A percentile compares a stretch with the other conserved stretches of the same genome.
Evolutionary conservation across 2,888 invertebrate genomes (phyloP).

Genomic region (Lasioglossum villosulum): DNA sequence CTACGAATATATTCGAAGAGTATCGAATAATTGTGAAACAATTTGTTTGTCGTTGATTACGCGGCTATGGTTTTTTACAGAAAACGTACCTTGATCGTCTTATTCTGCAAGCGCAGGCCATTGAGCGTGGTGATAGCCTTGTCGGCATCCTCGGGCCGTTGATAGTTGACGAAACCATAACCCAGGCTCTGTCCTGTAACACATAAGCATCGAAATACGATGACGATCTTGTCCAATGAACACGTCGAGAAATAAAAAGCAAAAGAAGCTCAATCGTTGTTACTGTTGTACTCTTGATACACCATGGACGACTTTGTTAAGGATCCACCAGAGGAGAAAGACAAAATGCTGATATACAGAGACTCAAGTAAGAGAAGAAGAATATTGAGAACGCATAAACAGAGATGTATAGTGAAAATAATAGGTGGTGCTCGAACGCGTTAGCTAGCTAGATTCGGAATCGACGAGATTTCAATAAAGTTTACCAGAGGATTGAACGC

Average conservation of each 20-base stretch:
- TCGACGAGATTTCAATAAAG: neutral
- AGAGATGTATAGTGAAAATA: neutral
- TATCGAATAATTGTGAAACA: no score
- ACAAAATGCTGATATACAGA: no score
- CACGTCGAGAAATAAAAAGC: neutral
- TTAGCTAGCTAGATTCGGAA: neutral
- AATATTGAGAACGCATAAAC: neutral
- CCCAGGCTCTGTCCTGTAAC: conserved; percentile 97
- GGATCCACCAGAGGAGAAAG: no score
- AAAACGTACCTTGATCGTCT: conserved; percentile 96
- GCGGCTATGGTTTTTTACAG: no score
- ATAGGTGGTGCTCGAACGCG: neutral
- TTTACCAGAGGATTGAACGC: neutral
- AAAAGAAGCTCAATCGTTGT: neutral
- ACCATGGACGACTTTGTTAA: no score
- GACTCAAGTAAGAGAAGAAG: neutral
- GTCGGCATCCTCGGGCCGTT: conserved; percentile 98
- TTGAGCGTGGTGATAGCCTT: conserved; percentile 99
- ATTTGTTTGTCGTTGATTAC: no score
- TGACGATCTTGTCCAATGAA: neutral
- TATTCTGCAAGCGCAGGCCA: conserved; percentile 98
- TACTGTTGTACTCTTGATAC: no score
- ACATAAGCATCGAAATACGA: neutral
- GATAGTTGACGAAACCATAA: conserved; percentile 99
- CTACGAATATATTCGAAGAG: neutral